Conservation (phyloP, 2,113 vertebrate genomes). For the Puntigrus tetrazona region DNA sequence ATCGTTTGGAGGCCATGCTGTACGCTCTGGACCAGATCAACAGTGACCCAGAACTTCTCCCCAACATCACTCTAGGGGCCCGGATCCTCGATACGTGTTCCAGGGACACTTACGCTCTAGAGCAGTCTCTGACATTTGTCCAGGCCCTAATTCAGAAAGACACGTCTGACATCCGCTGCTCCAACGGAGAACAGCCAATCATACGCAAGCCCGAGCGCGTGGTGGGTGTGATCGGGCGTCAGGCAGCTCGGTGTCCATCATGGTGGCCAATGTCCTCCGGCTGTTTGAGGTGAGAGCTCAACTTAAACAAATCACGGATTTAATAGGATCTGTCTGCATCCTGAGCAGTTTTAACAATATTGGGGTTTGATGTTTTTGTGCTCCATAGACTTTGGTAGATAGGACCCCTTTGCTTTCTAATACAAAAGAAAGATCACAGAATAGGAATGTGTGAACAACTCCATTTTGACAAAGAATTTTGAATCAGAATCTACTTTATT, state of each 20-base stretch:
- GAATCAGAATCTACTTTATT: too few relatives aligned
- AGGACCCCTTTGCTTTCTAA: too few relatives aligned
- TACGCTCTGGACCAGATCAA: slow-evolving; percentile 91
- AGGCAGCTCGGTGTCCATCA: slow-evolving; percentile 86
- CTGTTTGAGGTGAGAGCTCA: slow-evolving; percentile 81
- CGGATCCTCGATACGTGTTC: slow-evolving; percentile 90
- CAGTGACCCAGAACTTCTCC: slow-evolving; percentile 80
- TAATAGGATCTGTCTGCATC: too few relatives aligned
- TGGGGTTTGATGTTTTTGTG: too few relatives aligned
- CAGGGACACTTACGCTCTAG: slow-evolving; percentile 88
- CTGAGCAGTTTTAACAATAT: too few relatives aligned
- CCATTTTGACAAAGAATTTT: too few relatives aligned
- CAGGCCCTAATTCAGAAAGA: slow-evolving; percentile 85
- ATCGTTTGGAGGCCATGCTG: slow-evolving; percentile 91
- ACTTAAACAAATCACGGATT: too few relatives aligned
- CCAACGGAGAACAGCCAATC: slow-evolving; percentile 78
- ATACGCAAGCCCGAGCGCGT: slow-evolving; percentile 83
- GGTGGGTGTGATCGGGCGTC: slow-evolving; percentile 87
- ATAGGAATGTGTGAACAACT: too few relatives aligned
- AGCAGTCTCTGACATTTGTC: slow-evolving; percentile 89
- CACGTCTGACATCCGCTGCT: slow-evolving; percentile 79
- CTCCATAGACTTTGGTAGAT: too few relatives aligned
- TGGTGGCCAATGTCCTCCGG: slow-evolving; percentile 91
- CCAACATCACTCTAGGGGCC: slow-evolving; percentile 86
- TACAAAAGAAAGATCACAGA: too few relatives aligned